Conservation (phyloP, 2,113 vertebrate species). For the Anolis sagrei region DNA sequence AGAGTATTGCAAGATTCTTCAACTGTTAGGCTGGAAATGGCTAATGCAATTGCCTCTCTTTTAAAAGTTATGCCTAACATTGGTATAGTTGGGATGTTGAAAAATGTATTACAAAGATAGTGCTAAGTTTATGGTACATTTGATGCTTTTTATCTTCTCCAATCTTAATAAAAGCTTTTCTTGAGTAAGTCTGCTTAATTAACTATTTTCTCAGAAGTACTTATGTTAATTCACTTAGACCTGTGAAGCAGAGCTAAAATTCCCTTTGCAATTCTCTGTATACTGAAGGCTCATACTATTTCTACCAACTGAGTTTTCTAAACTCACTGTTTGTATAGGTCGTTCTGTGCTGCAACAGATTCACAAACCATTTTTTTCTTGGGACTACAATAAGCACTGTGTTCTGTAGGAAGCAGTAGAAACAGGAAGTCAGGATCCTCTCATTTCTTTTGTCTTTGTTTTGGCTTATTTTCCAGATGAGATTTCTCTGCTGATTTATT, state of each 20-base stretch:
- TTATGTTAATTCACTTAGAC: conserved; percentile 39
- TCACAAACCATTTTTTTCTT: conserved; percentile 12
- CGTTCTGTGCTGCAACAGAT: conserved; percentile 27
- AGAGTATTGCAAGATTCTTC: background rate
- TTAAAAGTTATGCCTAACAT: background rate
- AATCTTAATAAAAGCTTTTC: conserved; percentile 28
- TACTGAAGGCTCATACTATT: conserved; percentile 12
- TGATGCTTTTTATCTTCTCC: conserved; percentile 33
- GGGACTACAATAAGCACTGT: too few relatives aligned
- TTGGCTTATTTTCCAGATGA: too few relatives aligned
- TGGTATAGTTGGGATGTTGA: background rate
- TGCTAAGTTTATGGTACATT: background rate
- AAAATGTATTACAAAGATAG: background rate
- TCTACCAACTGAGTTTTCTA: background rate
- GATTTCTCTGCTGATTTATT: too few relatives aligned
- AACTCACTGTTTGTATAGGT: conserved; percentile 31
- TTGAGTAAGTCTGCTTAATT: conserved; percentile 21
- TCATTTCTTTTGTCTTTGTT: too few relatives aligned
- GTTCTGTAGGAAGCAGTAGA: too few relatives aligned
- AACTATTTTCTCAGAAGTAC: conserved; percentile 24
- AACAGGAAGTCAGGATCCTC: too few relatives aligned
- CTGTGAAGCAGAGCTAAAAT: conserved; percentile 46
- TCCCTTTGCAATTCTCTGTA: conserved; percentile 16
- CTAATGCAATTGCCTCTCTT: background rate
- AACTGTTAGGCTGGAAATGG: background rate